Percentiles rank a stretch among this genome's conserved stretches.
Evolutionary conservation across 2,113 vertebrate species (phyloP).

Genomic region (Meles meles): DNA sequence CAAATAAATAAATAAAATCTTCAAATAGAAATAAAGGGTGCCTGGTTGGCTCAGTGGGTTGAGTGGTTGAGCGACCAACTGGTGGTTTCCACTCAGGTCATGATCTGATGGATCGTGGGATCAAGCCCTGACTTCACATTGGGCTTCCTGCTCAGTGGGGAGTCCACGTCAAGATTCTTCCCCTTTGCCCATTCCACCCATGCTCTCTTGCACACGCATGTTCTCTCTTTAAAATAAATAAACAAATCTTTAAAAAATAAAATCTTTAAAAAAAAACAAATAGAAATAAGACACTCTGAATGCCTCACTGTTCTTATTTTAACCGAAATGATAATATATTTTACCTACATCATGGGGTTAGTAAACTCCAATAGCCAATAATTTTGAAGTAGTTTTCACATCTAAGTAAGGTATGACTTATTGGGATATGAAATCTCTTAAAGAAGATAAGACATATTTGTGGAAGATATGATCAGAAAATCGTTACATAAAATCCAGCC

Average conservation of each 20-base stretch:
- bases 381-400: constrained; percentile 9
- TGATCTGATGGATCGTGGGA: not conserved
- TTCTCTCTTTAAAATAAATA: not conserved
- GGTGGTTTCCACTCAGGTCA: not conserved
- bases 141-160: not conserved
- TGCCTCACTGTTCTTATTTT: not conserved
- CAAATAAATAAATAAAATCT: too few relatives aligned
- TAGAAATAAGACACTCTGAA: not conserved
- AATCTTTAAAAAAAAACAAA: not conserved
- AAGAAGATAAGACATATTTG: not conserved
- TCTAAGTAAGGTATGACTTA: not conserved
- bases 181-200: not conserved
- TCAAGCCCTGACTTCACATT: not conserved
- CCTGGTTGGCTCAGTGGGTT: not conserved
- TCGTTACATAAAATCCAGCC: not conserved
- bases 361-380: not conserved
- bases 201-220: too few relatives aligned
- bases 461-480: not conserved
- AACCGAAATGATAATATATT: not conserved
- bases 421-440: not conserved
- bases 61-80: not conserved
- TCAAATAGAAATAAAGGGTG: not conserved
- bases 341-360: not conserved
- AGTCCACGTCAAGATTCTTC: not conserved
- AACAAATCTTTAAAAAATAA: not conserved